Conservation (phyloP, 2,113 vertebrate species). For the Beaufortia kweichowensis region DNA sequence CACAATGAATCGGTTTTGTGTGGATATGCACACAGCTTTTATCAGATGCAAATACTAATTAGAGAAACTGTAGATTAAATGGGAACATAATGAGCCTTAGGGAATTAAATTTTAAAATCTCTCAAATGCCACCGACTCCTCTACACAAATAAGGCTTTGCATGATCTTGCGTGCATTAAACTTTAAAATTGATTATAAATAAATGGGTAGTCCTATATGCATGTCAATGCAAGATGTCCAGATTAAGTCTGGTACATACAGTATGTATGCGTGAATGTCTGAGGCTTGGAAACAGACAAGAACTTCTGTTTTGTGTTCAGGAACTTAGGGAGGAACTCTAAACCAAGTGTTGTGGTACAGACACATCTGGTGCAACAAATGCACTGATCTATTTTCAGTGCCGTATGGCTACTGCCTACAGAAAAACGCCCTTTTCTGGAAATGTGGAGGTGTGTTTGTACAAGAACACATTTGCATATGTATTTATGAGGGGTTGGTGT, state of each 20-base stretch:
- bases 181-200: neutral
- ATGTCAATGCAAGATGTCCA: neutral
- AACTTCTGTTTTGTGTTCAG: neutral
- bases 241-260: no score
- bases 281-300: neutral
- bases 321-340: neutral
- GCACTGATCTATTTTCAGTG: slow-evolving; percentile 25
- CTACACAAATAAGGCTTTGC: neutral
- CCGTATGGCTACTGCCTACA: neutral
- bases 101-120: slow-evolving; percentile 15
- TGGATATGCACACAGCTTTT: slow-evolving; percentile 8
- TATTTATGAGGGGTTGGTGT: neutral
- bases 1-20: neutral
- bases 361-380: slow-evolving; percentile 37
- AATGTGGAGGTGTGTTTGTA: slow-evolving; percentile 29
- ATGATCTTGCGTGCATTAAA: neutral
- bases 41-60: slow-evolving; percentile 17
- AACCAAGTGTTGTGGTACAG: slow-evolving; percentile 6
- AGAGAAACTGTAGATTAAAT: slow-evolving; percentile 22
- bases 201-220: neutral
- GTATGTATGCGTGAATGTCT: neutral
- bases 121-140: neutral
- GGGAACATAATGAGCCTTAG: slow-evolving; percentile 1
- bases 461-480: slow-evolving; percentile 27
- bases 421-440: slow-evolving; percentile 15